Evolutionary conservation across 2,113 vertebrate genomes (phyloP), one percentile per base, ranked within the genome.

Genomic region (Alligator mississippiensis): DNA sequence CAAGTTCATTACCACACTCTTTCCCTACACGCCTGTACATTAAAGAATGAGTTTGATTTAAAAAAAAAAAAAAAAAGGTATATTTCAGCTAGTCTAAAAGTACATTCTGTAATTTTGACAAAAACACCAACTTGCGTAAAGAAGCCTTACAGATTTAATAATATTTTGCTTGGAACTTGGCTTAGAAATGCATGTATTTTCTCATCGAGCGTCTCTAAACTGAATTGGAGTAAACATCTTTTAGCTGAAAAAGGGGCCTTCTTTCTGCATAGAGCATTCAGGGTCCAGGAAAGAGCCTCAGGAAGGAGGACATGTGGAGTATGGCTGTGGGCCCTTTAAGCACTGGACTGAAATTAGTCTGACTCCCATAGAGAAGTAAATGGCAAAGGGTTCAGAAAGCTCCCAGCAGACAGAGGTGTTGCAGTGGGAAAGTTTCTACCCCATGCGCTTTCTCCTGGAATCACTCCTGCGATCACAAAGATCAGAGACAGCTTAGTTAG

Each of bases 41-140:
- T 97, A 97, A 97, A 97, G 91, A 97, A 96, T 87, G 88, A 70
- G 77, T 91, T 93, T 89, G 55, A 90, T 97, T 84, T n/a, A n/a
- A 47, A 47, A 47, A 47, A 47, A 47, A 38, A 38, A 38, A 47
- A 47, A 47, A 47, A 75, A 80, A 76, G 6, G 77, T 90, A 79
- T 83, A 95, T 96, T 97, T 96, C 89, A 95, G 90, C 85, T 91
- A 61, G 92, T 85, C 90, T 96, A 11, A 92, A 96, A 98, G 97
- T 95, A 98, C 95, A 93, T 93, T 96, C 84, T 95, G 97, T 98
- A 96, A 98, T 94, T 96, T 90, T 87, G 87, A 97, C 97, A 95
- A 95, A 98, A 98, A 98, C 96, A 97, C 95, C 96, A 94, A 81
- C 89, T 97, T 96, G 97, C 94, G 92, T 97, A 96, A 97, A 97